Evolutionary conservation across 2,113 vertebrate species (phyloP), one percentile per base, ranked within the genome.

Genomic region (Bufo bufo): DNA sequence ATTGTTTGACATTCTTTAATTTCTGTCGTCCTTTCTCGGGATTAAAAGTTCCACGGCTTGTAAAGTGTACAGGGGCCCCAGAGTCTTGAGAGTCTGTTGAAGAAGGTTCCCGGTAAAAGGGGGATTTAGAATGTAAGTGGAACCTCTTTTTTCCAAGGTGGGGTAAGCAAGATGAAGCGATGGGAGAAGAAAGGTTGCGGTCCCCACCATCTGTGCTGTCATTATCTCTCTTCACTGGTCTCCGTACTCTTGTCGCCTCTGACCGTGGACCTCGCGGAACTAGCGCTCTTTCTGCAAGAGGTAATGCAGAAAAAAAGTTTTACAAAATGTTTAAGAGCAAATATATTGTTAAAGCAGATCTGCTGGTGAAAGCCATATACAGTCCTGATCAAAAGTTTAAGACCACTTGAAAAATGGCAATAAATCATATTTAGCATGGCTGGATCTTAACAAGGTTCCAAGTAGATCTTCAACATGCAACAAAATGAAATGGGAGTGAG

Each of bases 1-100:
- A 95, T 20, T 93, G 93, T 93, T 96, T 98, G 92, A 94, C 90
- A 49, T 95, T 96, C 91, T 96, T 97, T 63, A 99, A 94, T 95
- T 97, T 99, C 93, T 97, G 97, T 90, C 96, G 97, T 91, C 97
- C 96, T 85, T 97, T 97, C 92, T 98, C 97, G 0, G 97, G 96
- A 89, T 96, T 99, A 92, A 97, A 99, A 0, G 98, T 99, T 90
- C 97, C 97, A 0, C 97, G 94, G 71, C 97, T 99, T 88, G 96
- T 97, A 92, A 97, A 99, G 90, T 96, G 96, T 7, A 97, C 94
- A 78, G 92, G 93, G 82, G 97, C 96, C 6, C 97, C 95, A 0
- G 91, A 89, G 7, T 94, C 94, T 75, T 84, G 95, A 19, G 78
- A 19, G 74, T 89, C 92, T 85, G 90, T 81, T 13, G 84, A 87